A percentile compares a stretch with the other conserved stretches of the same genome.
These are phyloP conservation scores for Thryonomys swinderianus DNA, from an alignment of 2,113 vertebrate genomes.

Conservation along the genomic window DNA sequence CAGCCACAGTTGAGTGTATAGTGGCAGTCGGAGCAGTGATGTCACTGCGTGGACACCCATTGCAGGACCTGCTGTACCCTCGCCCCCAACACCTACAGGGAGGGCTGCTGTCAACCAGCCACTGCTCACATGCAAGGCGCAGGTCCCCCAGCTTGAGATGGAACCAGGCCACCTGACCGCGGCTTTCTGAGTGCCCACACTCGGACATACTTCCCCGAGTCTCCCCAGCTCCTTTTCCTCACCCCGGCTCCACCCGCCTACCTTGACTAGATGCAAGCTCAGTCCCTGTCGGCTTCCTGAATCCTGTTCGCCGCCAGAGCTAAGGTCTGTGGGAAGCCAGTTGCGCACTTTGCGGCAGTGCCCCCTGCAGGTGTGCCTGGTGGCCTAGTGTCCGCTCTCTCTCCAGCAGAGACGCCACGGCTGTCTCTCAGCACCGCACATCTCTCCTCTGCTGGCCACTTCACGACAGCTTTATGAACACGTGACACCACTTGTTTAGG, in stretches of 20 bases:
- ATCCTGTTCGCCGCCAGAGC: neutral
- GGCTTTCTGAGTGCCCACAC: neutral
- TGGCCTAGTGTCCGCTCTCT: neutral
- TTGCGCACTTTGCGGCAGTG: neutral
- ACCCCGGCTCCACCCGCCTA: neutral
- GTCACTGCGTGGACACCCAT: neutral
- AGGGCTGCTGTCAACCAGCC: neutral
- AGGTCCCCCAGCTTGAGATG: neutral
- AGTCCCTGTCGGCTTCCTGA: too few relatives aligned
- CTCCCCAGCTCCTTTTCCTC: neutral
- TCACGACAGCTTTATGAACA: neutral
- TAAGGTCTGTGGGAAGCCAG: neutral
- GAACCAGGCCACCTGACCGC: neutral
- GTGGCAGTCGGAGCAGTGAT: neutral
- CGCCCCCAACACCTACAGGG: neutral
- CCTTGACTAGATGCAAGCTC: neutral
- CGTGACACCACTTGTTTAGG: rapidly evolving
- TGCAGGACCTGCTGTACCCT: neutral
- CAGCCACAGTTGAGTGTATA: neutral
- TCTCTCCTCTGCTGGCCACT: rapidly evolving
- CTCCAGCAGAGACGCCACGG: neutral
- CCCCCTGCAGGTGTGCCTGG: neutral
- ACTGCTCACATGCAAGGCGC: too few relatives aligned
- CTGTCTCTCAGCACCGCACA: neutral
- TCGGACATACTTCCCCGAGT: neutral